Conservation (phyloP, 1,140 invertebrate genomes). For the Lerema accius region DNA sequence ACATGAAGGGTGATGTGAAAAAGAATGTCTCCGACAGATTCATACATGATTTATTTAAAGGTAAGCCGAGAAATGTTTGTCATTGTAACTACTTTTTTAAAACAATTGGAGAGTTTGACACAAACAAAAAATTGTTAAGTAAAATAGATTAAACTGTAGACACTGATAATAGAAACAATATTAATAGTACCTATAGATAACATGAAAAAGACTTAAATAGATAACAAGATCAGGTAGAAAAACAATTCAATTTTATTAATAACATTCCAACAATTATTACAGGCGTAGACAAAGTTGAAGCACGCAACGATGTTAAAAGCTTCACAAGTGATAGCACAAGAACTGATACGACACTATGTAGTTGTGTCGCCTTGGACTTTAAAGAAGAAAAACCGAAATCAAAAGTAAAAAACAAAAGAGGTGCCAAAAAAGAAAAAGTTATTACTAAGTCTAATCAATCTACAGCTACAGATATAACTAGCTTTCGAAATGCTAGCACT, state of each 20-base stretch:
- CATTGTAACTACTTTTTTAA: no score
- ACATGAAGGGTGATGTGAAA: not conserved
- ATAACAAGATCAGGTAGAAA: no score
- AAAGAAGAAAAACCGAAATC: conserved; percentile 22
- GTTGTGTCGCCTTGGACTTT: conserved; percentile 34
- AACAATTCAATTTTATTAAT: no score
- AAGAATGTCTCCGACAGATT: not conserved
- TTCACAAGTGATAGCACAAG: conserved; percentile 34
- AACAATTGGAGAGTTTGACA: no score
- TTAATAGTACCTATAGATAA: no score
- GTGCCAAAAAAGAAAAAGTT: conserved; percentile 59
- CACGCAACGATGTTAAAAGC: not conserved
- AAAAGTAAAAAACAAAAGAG: conserved; percentile 1
- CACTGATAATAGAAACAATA: no score
- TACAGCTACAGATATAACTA: conserved; percentile 39
- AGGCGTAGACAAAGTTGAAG: not conserved
- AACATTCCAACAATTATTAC: no score
- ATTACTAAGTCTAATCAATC: conserved; percentile 44
- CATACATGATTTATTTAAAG: not conserved
- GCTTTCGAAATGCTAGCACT: conserved; percentile 44
- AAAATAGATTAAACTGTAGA: no score
- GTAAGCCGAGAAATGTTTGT: no score
- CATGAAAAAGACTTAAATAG: no score
- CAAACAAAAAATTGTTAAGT: no score
- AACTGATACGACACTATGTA: conserved; percentile 44